Evolutionary conservation across 2,113 vertebrate species (phyloP).

Genomic region (Lontra canadensis): DNA sequence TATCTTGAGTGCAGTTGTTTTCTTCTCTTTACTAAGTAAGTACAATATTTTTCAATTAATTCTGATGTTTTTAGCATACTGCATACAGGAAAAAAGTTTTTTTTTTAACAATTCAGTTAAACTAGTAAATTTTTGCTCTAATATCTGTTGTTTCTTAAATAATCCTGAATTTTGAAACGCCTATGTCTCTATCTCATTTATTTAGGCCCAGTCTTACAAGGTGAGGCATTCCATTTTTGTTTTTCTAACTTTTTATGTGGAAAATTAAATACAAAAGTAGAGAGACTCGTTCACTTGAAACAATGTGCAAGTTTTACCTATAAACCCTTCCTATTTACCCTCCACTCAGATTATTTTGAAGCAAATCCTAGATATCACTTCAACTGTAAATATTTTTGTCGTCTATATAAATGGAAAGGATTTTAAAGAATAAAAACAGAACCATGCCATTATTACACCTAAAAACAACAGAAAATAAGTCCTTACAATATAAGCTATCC

Average conservation of each 20-base stretch:
- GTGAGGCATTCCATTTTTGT: neutral
- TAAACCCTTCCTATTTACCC: neutral
- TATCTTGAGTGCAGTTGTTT: neutral
- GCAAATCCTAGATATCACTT: slow-evolving; percentile 3
- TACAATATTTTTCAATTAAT: neutral
- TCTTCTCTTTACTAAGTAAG: neutral
- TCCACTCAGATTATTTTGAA: slow-evolving; percentile 5
- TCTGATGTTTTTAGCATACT: slow-evolving; percentile 1
- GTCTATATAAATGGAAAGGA: neutral
- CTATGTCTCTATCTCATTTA: neutral
- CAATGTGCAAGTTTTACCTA: neutral
- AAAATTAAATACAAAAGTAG: slow-evolving; percentile 2
- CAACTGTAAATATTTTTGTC: neutral
- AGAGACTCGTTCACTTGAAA: neutral
- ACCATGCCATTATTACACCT: neutral
- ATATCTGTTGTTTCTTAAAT: neutral
- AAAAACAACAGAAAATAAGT: slow-evolving; percentile 12
- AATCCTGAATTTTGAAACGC: neutral
- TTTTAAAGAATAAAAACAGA: neutral
- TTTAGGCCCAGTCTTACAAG: neutral
- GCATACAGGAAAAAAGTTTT: neutral
- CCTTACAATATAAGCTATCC: neutral
- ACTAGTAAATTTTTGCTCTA: neutral
- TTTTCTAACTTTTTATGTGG: slow-evolving; percentile 1
- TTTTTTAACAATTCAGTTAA: neutral